Conservation (phyloP, 2,888 invertebrate species). For the Ferrisia virgata region DNA sequence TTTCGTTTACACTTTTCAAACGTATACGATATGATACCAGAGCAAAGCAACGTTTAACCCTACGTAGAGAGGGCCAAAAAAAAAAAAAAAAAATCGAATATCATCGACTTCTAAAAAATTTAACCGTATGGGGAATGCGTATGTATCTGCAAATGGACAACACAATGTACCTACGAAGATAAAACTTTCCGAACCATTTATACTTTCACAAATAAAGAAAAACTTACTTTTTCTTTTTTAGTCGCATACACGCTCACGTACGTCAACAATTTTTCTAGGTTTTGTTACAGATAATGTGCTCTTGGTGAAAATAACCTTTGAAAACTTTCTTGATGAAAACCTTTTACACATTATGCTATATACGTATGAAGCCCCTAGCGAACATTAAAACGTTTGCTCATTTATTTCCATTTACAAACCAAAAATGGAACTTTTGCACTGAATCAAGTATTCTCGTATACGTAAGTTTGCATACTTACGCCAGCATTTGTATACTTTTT, state of each 20-base stretch:
- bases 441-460: background rate
- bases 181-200: slow-evolving; percentile 30
- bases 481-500: background rate
- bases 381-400: slow-evolving; percentile 5
- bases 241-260: slow-evolving; percentile 3
- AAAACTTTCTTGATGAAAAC: slow-evolving; percentile 26
- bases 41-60: background rate
- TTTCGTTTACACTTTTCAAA: background rate
- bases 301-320: slow-evolving; percentile 8
- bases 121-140: background rate
- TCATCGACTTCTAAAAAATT: background rate
- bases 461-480: background rate
- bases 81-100: slow-evolving; percentile 12
- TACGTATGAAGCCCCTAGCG: background rate
- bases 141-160: slow-evolving; percentile 2
- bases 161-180: slow-evolving; percentile 31
- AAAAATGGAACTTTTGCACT: background rate
- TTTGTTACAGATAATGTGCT: slow-evolving; percentile 19
- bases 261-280: slow-evolving; percentile 30
- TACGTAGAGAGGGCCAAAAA: too few species aligned
- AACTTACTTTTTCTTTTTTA: slow-evolving; percentile 3
- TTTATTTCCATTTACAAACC: background rate
- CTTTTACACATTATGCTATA: background rate
- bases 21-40: background rate
- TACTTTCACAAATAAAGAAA: slow-evolving; percentile 32